These are phyloP conservation scores for Glossosoma conforme DNA, from an alignment of 1,140 invertebrate genomes.

Conservation along the genomic window DNA sequence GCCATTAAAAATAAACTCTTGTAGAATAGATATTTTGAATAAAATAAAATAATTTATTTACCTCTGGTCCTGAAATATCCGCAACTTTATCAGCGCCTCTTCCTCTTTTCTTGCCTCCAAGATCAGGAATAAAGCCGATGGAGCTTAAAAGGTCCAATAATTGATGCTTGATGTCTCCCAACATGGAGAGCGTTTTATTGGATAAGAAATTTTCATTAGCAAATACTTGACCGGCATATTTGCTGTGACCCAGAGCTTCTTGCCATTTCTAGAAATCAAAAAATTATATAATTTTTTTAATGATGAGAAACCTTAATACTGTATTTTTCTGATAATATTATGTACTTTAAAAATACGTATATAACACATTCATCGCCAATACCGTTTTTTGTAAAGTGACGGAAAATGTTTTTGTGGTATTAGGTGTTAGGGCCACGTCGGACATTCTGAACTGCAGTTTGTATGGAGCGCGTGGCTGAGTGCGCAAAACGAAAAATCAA, in stretches of 20 bases:
- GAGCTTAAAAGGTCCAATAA: slow-evolving; percentile 73
- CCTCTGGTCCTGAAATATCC: slow-evolving; percentile 62
- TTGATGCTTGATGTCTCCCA: slow-evolving; percentile 78
- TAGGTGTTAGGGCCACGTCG: too few species aligned
- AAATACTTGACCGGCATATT: slow-evolving; percentile 59
- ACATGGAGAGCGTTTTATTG: slow-evolving; percentile 62
- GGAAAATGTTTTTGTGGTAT: too few species aligned
- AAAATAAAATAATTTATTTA: slow-evolving; percentile 34
- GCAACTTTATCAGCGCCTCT: slow-evolving; percentile 63
- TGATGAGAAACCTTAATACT: too few species aligned
- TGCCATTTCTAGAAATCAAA: slow-evolving; percentile 64
- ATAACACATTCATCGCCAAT: too few species aligned
- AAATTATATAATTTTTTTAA: slow-evolving; percentile 8
- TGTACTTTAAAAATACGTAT: slow-evolving; percentile 15
- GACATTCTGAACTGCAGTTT: too few species aligned
- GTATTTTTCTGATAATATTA: too few species aligned
- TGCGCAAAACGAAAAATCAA: too few species aligned
- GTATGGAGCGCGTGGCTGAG: too few species aligned
- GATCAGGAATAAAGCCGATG: slow-evolving; percentile 72
- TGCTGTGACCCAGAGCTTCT: slow-evolving; percentile 52
- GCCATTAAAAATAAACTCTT: too few species aligned
- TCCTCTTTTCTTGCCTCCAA: slow-evolving; percentile 44
- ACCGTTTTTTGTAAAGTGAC: too few species aligned
- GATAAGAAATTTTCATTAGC: slow-evolving; percentile 74
- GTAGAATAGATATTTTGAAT: too few species aligned